Evolutionary conservation across 2,888 invertebrate species (phyloP), one percentile per base, ranked within the genome.

Genomic region (Ligdia adustata): DNA sequence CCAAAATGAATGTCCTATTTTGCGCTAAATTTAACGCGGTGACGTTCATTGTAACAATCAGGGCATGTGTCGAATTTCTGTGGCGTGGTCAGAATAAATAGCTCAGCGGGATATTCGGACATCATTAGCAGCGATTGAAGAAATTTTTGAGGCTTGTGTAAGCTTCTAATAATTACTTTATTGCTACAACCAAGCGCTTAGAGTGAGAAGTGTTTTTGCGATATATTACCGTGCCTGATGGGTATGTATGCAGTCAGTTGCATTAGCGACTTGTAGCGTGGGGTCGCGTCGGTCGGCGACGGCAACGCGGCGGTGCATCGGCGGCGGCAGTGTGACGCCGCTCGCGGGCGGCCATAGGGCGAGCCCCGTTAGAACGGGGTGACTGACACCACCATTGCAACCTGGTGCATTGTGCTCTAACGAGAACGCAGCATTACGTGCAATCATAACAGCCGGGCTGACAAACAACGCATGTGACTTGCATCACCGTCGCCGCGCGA

Each of bases 351-450:
- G 82, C 73, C 84, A 79, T 83, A 88, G 88, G 88, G 86, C 88
- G 81, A 82, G 81, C 78, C 82, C 89, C 88, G 88, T 89, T 88
- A 88, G 79, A 77, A 74, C 79, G 88, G 79, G 89, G 89, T 89
- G 88, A 89, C 78, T 89, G 89, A 89, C 89, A 83, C 75, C 69
- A 77, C 71, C 82, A 80, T 76, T 84, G 85, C 84, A 86, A 79
- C 86, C 85, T 87, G 89, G 89, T 87, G 89, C 89, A 90, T 88
- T 88, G 89, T 87, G 89, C 88, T 86, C 83, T 85, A 89, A 88
- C 82, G 84, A 86, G 89, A 85, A 85, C 89, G 79, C 72, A 74
- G 75, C 80, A 82, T 78, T 84, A 80, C 79, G 79, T 80, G 77
- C 81, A 78, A 80, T 80, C 80, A 80, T 80, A 82, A 79, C 73